Conservation (phyloP, 2,797 vertebrate species). For the Botia kubotai region DNA sequence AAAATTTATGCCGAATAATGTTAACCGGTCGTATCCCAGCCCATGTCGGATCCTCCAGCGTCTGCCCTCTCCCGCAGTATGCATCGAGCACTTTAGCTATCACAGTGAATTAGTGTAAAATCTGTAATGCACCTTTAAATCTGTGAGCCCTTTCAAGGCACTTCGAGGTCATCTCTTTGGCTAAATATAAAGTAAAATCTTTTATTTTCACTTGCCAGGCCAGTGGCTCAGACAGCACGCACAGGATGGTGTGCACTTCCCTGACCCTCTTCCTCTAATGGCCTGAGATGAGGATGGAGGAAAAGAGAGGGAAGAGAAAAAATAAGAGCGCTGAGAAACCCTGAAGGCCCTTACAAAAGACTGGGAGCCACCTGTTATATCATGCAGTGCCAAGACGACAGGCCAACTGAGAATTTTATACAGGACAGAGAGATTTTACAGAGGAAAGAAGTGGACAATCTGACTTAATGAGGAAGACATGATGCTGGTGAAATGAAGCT, state of each 20-base stretch:
- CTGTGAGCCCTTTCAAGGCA: conserved; percentile 86
- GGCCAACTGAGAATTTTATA: not conserved
- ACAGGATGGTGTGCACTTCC: conserved; percentile 57
- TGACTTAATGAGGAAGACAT: too few species aligned
- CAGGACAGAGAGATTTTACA: too few species aligned
- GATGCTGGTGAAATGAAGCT: too few species aligned
- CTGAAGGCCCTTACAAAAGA: conserved; percentile 37
- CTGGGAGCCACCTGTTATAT: conserved; percentile 27
- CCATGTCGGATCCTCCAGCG: conserved; percentile 75
- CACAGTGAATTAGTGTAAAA: conserved; percentile 91
- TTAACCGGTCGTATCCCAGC: conserved; percentile 73
- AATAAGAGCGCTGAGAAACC: conserved; percentile 32
- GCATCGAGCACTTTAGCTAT: conserved; percentile 91
- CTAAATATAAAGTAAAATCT: conserved; percentile 81
- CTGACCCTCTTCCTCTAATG: conserved; percentile 51
- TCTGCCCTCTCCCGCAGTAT: conserved; percentile 80
- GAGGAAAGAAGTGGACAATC: not conserved
- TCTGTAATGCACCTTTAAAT: conserved; percentile 91
- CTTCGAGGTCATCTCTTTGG: conserved; percentile 76
- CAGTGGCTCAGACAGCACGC: conserved; percentile 69
- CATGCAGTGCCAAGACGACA: conserved; percentile 1
- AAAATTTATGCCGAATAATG: conserved; percentile 87
- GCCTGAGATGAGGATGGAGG: conserved; percentile 32
- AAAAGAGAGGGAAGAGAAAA: conserved; percentile 43
- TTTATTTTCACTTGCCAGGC: conserved; percentile 76